Evolutionary conservation across 2,797 vertebrate species (phyloP).

Genomic region (Microcaecilia unicolor): DNA sequence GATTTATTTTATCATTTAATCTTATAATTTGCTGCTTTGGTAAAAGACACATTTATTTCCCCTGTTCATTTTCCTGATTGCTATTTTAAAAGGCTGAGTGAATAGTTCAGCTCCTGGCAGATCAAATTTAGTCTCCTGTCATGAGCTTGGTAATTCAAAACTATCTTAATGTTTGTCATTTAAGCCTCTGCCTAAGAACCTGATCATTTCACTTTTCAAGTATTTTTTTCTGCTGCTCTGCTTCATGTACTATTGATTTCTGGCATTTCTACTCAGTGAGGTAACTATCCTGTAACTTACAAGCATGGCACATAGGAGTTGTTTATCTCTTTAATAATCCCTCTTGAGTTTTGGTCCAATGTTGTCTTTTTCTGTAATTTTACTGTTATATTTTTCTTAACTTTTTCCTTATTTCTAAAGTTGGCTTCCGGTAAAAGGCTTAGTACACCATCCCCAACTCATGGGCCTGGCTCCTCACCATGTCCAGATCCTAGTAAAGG

Average conservation of each 20-base stretch:
- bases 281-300: constrained; percentile 13
- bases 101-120: constrained; percentile 13
- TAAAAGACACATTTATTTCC: no score
- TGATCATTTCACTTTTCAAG: constrained; percentile 29
- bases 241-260: constrained; percentile 35
- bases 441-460: constrained; percentile 38
- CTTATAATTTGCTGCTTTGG: no score
- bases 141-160: constrained; percentile 25
- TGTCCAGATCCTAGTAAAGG: constrained; percentile 37
- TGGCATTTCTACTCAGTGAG: constrained; percentile 21
- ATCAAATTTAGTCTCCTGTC: constrained; percentile 14
- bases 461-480: constrained; percentile 37
- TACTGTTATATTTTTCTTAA: constrained; percentile 40
- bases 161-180: constrained; percentile 34
- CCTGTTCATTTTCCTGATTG: no score
- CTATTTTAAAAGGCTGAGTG: constrained; percentile 7
- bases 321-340: constrained; percentile 14
- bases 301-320: constrained; percentile 1
- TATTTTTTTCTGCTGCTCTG: constrained; percentile 26
- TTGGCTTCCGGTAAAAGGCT: constrained; percentile 35
- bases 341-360: constrained; percentile 8
- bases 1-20: constrained; percentile 23
- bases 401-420: constrained; percentile 50
- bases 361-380: constrained; percentile 18
- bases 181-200: constrained; percentile 23